phyloP scores from a whole-genome alignment of 1,140 invertebrate species.

The Leucophenga varia region DNA sequence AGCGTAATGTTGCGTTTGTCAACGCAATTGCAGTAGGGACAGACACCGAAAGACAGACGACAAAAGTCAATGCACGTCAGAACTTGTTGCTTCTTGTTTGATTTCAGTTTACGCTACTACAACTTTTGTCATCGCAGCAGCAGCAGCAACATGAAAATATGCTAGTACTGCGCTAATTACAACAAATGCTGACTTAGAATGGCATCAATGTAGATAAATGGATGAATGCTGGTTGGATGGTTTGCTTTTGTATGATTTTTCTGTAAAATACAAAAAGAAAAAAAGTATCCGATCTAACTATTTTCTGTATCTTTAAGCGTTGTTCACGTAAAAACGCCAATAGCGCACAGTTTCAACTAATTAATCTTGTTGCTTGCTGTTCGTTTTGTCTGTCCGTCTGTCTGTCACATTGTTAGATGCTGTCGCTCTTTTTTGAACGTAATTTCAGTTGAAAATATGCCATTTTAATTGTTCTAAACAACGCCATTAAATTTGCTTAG shows the following conservation, averaged over 20 bases:
- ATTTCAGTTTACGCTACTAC: not conserved
- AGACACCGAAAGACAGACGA: conserved; percentile 3
- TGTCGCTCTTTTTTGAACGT: not conserved
- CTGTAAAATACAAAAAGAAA: no score
- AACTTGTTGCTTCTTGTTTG: conserved; percentile 3
- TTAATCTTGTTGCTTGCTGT: no score
- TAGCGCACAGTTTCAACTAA: no score
- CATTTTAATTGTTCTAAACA: conserved; percentile 38
- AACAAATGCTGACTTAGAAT: conserved; percentile 23
- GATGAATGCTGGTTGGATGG: not conserved
- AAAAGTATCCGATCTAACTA: no score
- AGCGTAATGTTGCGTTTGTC: no score
- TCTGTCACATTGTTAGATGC: no score
- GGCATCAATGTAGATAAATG: not conserved
- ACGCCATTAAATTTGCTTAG: no score
- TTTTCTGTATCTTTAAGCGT: no score
- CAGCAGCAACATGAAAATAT: conserved; percentile 37
- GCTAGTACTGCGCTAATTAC: conserved; percentile 46
- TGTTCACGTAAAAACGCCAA: no score
- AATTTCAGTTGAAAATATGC: conserved; percentile 30
- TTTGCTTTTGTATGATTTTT: no score
- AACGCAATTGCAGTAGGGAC: no score
- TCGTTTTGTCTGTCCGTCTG: no score
- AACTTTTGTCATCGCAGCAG: not conserved
- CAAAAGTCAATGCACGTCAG: conserved; percentile 14